Percentiles rank a stretch among this genome's conserved stretches.
These are phyloP conservation scores for Aphaenogaster rudis DNA, from an alignment of 1,140 invertebrate genomes.

Conservation along the genomic window DNA sequence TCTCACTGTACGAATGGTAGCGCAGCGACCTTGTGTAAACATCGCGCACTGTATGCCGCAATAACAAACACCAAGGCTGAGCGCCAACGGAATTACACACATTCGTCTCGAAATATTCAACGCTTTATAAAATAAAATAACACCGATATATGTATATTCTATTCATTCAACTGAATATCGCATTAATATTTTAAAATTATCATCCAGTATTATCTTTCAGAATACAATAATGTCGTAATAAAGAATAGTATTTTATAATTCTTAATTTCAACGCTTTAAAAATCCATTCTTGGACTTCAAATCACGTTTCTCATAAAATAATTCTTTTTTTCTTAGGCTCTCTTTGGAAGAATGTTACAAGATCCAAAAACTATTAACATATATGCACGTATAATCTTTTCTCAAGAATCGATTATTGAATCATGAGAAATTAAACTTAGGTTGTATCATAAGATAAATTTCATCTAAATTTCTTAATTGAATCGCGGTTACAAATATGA, in stretches of 20 bases:
- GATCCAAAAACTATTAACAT: not conserved
- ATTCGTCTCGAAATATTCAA: not conserved
- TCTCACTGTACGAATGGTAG: not conserved
- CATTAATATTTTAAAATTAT: not conserved
- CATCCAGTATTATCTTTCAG: not conserved
- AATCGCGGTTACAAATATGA: not conserved
- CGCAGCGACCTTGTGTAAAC: not conserved
- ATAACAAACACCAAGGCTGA: not conserved
- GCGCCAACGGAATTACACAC: not conserved
- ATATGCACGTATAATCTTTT: not conserved
- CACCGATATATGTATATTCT: not conserved
- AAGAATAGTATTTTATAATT: not conserved
- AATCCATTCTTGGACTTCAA: not conserved
- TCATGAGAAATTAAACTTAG: not conserved
- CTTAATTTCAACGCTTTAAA: not conserved
- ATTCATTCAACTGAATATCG: not conserved
- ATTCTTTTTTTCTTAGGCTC: not conserved
- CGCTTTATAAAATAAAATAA: slow-evolving; percentile 6
- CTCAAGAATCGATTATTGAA: not conserved
- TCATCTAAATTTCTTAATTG: not conserved
- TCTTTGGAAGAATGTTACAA: not conserved
- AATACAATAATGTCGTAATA: not conserved
- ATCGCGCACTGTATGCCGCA: not conserved
- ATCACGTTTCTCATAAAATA: not conserved
- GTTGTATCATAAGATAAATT: not conserved